These are phyloP conservation scores for Orientallactaga sibirica DNA, from an alignment of 2,797 vertebrate genomes.

Conservation along the genomic window DNA sequence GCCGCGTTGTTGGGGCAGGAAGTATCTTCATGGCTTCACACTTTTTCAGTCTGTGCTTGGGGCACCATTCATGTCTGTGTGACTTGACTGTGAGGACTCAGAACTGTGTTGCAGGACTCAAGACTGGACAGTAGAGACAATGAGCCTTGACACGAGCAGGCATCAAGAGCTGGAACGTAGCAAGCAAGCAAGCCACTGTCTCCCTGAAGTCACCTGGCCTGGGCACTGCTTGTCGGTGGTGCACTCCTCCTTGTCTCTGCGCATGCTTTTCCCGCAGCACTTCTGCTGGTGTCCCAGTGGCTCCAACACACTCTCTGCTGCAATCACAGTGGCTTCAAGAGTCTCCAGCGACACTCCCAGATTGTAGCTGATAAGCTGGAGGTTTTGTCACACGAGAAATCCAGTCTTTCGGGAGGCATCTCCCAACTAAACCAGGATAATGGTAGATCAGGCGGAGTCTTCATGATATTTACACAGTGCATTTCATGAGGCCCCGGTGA, in stretches of 20 bases:
- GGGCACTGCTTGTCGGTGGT: neutral
- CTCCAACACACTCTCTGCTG: neutral
- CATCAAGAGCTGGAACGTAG: neutral
- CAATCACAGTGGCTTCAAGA: neutral
- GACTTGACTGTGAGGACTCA: neutral
- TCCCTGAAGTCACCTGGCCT: neutral
- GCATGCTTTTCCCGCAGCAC: neutral
- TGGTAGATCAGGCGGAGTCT: neutral
- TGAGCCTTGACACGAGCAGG: neutral
- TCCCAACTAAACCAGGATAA: neutral
- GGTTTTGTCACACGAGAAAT: neutral
- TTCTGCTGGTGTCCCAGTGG: neutral
- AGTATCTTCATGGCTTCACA: accelerated
- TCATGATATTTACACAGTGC: neutral
- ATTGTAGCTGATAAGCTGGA: neutral
- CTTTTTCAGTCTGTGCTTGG: neutral
- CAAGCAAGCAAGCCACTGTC: neutral
- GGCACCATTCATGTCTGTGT: neutral
- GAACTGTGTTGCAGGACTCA: neutral
- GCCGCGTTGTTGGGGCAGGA: neutral
- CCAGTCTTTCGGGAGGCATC: neutral
- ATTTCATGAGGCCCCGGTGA: neutral
- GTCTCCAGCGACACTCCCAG: neutral
- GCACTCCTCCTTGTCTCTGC: neutral
- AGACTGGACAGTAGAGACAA: neutral